phyloP scores from a whole-genome alignment of 1,140 invertebrate genomes.

The Heliconius nattereri region DNA sequence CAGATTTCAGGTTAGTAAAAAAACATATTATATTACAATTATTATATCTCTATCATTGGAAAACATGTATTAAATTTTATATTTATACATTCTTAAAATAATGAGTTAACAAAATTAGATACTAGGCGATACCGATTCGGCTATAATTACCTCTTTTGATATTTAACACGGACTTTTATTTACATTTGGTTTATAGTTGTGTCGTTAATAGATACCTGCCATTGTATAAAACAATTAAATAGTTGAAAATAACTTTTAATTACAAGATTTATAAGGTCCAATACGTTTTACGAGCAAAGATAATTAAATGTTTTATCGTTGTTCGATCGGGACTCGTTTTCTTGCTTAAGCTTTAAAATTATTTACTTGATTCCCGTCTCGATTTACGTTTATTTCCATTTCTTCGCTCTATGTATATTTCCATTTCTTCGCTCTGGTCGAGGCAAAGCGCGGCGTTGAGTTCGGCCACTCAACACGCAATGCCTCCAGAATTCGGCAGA shows the following conservation, averaged over 20 bases:
- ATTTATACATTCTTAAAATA: background rate
- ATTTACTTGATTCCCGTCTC: background rate
- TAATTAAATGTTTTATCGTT: constrained; percentile 50
- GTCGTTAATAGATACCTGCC: constrained; percentile 32
- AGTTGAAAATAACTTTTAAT: constrained; percentile 41
- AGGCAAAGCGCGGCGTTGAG: too few relatives aligned
- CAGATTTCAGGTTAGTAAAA: background rate
- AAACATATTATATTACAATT: too few relatives aligned
- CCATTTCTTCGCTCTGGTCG: too few relatives aligned
- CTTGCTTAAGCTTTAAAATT: constrained; percentile 18
- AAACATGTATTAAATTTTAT: background rate
- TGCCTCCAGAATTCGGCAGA: too few relatives aligned
- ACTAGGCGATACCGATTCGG: background rate
- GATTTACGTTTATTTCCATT: too few relatives aligned
- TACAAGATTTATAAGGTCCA: constrained; percentile 58
- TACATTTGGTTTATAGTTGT: constrained; percentile 19
- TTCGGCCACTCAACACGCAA: too few relatives aligned
- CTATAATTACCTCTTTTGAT: constrained; percentile 22
- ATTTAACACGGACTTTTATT: constrained; percentile 21
- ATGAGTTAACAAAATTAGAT: constrained; percentile 21
- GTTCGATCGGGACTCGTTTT: constrained; percentile 33
- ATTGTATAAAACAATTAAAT: constrained; percentile 31
- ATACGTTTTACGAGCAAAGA: constrained; percentile 48
- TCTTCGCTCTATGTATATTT: too few relatives aligned
- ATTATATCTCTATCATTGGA: background rate